Percentiles rank a stretch among this genome's conserved stretches.
These are phyloP conservation scores for Naso thynnoides DNA, from an alignment of 2,797 vertebrate species.

Conservation along the genomic window DNA sequence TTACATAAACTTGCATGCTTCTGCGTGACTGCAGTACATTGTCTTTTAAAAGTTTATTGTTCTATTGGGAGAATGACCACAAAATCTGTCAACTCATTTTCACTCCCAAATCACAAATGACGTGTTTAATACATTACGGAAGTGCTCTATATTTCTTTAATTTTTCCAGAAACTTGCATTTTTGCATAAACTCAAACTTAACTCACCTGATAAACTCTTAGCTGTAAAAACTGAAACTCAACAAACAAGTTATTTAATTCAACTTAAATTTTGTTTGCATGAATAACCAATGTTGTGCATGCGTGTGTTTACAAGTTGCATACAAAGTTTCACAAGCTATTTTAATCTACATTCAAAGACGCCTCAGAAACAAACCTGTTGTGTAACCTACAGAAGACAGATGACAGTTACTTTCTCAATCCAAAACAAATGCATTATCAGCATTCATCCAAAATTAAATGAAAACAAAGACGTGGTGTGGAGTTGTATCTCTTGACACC, in stretches of 20 bases:
- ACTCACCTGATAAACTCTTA: not conserved
- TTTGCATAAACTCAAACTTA: not conserved
- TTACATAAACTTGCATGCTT: slow-evolving; percentile 14
- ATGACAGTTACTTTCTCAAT: slow-evolving; percentile 48
- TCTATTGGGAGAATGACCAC: slow-evolving; percentile 13
- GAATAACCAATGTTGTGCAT: not conserved
- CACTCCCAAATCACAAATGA: no score
- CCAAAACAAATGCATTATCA: slow-evolving; percentile 58
- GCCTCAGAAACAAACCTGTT: not conserved
- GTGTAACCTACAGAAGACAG: slow-evolving; percentile 27
- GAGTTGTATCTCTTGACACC: slow-evolving; percentile 61
- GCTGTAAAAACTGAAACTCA: not conserved
- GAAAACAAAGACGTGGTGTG: slow-evolving; percentile 62
- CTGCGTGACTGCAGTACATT: slow-evolving; percentile 16
- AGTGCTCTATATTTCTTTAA: no score
- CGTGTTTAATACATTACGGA: no score
- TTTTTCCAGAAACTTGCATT: not conserved
- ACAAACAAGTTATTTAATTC: not conserved
- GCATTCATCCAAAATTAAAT: slow-evolving; percentile 49
- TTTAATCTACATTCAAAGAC: not conserved
- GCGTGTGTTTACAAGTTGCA: not conserved
- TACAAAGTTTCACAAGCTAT: not conserved
- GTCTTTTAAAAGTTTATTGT: slow-evolving; percentile 21
- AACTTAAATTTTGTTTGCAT: not conserved
- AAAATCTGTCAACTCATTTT: no score